Conservation (phyloP, 2,113 vertebrate genomes). For the Papio anubis region DNA sequence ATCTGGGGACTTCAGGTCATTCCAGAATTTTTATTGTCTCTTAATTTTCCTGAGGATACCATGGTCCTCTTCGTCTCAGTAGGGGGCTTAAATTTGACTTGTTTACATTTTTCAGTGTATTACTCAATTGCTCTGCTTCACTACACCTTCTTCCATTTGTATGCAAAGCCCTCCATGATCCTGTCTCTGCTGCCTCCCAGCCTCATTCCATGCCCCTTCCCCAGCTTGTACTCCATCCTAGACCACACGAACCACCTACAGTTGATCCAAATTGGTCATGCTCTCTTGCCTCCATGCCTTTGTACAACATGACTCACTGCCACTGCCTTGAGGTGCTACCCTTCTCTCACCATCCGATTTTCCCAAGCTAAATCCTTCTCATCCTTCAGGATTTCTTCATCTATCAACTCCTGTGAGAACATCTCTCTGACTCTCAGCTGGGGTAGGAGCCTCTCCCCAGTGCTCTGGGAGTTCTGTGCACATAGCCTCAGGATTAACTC, state of each 20-base stretch:
- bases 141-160: background rate
- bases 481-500: background rate
- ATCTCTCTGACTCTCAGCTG: background rate
- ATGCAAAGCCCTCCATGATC: too few relatives aligned
- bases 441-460: too few relatives aligned
- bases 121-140: background rate
- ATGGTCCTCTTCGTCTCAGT: background rate
- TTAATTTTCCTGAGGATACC: too few relatives aligned
- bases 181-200: too few relatives aligned
- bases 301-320: rapidly evolving
- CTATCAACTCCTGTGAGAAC: background rate
- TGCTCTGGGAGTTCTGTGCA: background rate
- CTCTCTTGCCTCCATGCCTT: background rate
- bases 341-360: background rate
- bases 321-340: background rate
- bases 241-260: background rate
- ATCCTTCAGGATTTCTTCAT: too few relatives aligned
- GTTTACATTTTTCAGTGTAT: rapidly evolving
- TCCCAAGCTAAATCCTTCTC: background rate
- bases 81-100: background rate
- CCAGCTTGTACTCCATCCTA: background rate
- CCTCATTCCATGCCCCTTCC: rapidly evolving
- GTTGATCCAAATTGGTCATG: rapidly evolving
- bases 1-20: background rate
- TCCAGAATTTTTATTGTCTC: background rate